Evolutionary conservation across 2,113 vertebrate species (phyloP), one percentile per base, ranked within the genome.

Genomic region (Paralichthys olivaceus): DNA sequence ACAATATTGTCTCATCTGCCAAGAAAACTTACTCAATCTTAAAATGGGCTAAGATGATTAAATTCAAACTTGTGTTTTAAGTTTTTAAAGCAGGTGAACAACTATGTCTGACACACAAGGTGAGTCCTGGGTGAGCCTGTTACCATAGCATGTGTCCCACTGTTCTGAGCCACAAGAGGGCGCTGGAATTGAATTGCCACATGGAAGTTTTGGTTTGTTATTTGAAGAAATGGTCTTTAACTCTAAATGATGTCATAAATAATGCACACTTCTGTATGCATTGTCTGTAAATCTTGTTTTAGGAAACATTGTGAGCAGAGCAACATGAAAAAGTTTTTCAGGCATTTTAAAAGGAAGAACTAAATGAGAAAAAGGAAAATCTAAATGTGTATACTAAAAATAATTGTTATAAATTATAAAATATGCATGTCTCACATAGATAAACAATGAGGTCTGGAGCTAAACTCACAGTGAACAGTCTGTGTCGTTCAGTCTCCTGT

Each of bases 161-260:
- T n/a, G 20, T 11, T 40, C 25, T 19, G 20, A 11, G 37, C 87
- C 88, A 85, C 87, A 47, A n/a, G 88, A 69, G 81, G 85, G 81
- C 81, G 89, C 87, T 85, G 49, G 7, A 54, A 75, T 29, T 43
- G 17, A 72, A 76, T 60, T 9, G 51, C 61, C 54, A 55, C 54
- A 15, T 17, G 8, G 51, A 88, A 91, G 79, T 87, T 91, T 79
- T 69, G 4, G 14, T 20, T 11, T 51, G 13, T 32, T 7, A 56
- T 59, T 59, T 61, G 29, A 69, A 67, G 28, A 77, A 71, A 22
- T 68, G 15, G 12, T 25, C 13, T 56, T 15, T 26, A 53, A 74
- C 37, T 49, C 66, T 15, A 17, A 25, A 0, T 14, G 13, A 14
- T 63, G 2, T 26, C 15, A 17, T 40, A 32, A 79, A 65, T 17